These are phyloP conservation scores for Aleiodes leptofemur DNA, from an alignment of 2,888 invertebrate species.

Conservation along the genomic window DNA sequence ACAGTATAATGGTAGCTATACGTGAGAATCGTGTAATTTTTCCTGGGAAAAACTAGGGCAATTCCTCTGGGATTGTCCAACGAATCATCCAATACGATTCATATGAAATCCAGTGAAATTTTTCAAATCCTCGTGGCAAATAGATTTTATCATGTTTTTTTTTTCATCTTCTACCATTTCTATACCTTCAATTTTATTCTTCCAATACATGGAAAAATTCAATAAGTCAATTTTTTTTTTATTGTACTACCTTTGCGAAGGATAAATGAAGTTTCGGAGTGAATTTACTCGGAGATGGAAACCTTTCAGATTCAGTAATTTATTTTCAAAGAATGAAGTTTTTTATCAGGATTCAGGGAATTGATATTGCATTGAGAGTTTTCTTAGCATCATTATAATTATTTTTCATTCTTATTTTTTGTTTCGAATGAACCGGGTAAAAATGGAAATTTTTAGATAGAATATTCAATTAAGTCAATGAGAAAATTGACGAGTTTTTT, in stretches of 20 bases:
- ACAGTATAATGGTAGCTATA: constrained; percentile 14
- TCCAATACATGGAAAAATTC: background rate
- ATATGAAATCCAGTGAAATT: constrained; percentile 3
- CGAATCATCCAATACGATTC: constrained; percentile 15
- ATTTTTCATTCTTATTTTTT: too few relatives aligned
- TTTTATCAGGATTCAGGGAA: too few relatives aligned
- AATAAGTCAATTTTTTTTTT: constrained; percentile 12
- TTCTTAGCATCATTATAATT: too few relatives aligned
- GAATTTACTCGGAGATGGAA: background rate
- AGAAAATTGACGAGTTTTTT: too few relatives aligned
- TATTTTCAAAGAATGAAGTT: too few relatives aligned
- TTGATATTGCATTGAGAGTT: too few relatives aligned
- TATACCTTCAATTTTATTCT: too few relatives aligned
- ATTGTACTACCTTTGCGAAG: background rate
- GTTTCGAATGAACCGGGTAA: too few relatives aligned
- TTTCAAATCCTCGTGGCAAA: background rate
- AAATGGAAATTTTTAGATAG: too few relatives aligned
- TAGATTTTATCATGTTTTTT: constrained; percentile 16
- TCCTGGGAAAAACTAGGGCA: constrained; percentile 15
- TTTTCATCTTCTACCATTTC: background rate
- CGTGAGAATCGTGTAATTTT: background rate
- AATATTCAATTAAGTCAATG: too few relatives aligned
- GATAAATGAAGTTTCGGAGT: constrained; percentile 9
- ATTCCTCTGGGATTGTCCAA: constrained; percentile 27
- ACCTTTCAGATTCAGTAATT: background rate